phyloP scores from a whole-genome alignment of 2,888 invertebrate genomes.

The Sisyra nigra region DNA sequence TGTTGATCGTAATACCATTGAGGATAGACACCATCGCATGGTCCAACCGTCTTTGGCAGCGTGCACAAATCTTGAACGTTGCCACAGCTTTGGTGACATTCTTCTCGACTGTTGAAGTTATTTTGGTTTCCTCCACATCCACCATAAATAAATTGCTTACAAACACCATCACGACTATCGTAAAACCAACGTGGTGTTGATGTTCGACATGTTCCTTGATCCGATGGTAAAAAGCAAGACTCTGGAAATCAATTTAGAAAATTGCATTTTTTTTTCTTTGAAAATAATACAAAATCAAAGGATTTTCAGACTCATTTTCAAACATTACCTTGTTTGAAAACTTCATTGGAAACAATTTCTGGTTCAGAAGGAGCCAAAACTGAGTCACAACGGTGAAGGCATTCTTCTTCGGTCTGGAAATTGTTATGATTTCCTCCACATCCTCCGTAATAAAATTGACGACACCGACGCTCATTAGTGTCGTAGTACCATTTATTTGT shows the following conservation, averaged over 20 bases:
- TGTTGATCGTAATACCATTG: constrained; percentile 58
- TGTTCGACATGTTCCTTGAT: constrained; percentile 49
- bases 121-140: constrained; percentile 74
- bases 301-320: too few relatives aligned
- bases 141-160: constrained; percentile 62
- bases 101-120: constrained; percentile 49
- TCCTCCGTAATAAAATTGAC: constrained; percentile 76
- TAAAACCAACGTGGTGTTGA: constrained; percentile 49
- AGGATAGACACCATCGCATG: constrained; percentile 43
- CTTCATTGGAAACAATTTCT: too few relatives aligned
- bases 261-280: too few relatives aligned
- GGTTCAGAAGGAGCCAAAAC: neutral
- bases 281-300: too few relatives aligned
- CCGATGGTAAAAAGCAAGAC: constrained; percentile 48
- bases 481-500: constrained; percentile 71
- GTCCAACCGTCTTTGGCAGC: constrained; percentile 48
- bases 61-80: constrained; percentile 51
- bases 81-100: constrained; percentile 55
- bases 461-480: constrained; percentile 52
- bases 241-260: constrained; percentile 27
- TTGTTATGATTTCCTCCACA: constrained; percentile 87
- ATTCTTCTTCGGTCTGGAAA: constrained; percentile 51
- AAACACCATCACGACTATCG: constrained; percentile 51
- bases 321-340: too few relatives aligned
- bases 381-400: constrained; percentile 42